phyloP scores from a whole-genome alignment of 1,140 invertebrate genomes.

The Monomorium pharaonis region DNA sequence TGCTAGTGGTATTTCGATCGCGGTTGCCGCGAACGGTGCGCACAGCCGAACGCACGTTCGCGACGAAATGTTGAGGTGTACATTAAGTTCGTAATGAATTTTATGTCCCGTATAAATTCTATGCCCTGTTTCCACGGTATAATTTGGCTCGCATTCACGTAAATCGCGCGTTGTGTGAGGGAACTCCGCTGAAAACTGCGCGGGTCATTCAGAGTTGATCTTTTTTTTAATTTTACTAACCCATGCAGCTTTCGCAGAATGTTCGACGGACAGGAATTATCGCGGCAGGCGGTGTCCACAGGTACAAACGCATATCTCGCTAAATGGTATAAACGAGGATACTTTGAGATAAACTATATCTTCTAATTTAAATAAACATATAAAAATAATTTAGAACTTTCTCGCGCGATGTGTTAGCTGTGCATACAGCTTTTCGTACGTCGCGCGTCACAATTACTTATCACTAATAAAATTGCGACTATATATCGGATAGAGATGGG shows the following conservation, averaged over 20 bases:
- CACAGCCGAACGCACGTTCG: not conserved
- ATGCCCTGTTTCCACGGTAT: slow-evolving; percentile 19
- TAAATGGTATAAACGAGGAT: not conserved
- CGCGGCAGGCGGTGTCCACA: slow-evolving; percentile 2
- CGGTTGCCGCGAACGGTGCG: not conserved
- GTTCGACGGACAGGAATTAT: not conserved
- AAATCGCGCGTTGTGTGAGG: not conserved
- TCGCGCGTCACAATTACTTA: not conserved
- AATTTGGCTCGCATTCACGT: slow-evolving; percentile 26
- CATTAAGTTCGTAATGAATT: too few relatives aligned
- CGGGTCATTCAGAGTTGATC: not conserved
- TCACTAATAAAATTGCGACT: slow-evolving; percentile 8
- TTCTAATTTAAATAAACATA: slow-evolving; percentile 17
- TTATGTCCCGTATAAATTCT: slow-evolving; percentile 38
- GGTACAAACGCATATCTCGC: slow-evolving; percentile 30
- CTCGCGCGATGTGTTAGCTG: slow-evolving; percentile 9
- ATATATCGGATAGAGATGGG: not conserved
- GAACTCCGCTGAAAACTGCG: not conserved
- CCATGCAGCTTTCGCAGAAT: not conserved
- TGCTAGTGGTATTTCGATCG: slow-evolving; percentile 2
- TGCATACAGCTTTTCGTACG: not conserved
- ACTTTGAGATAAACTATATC: slow-evolving; percentile 31
- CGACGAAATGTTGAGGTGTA: not conserved
- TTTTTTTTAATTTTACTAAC: not conserved
- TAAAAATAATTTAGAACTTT: not conserved